A percentile compares a stretch with the other conserved stretches of the same genome.
Conservation (phyloP, 2,113 vertebrate genomes). For the Anas platyrhynchos region DNA sequence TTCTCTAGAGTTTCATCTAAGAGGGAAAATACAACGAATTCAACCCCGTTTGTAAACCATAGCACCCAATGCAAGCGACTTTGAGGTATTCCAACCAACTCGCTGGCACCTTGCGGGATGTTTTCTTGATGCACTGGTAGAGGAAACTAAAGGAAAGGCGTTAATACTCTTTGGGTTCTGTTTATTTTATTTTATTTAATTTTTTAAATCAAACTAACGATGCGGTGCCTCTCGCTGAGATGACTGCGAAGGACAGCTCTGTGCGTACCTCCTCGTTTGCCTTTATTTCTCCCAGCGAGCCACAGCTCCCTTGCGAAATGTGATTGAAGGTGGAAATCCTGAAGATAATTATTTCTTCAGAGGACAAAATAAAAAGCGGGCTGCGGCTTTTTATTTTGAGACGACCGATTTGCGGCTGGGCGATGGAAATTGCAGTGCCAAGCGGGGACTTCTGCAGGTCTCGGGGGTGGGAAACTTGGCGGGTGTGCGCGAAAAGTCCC, state of each 20-base stretch:
- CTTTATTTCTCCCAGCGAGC: background rate
- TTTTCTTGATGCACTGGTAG: background rate
- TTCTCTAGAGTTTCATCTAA: background rate
- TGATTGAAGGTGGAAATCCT: slow-evolving; percentile 16
- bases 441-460: slow-evolving; percentile 3
- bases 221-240: background rate
- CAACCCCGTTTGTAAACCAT: background rate
- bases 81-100: background rate
- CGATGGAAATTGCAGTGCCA: background rate
- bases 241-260: background rate
- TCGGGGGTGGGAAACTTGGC: background rate
- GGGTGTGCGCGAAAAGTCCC: background rate
- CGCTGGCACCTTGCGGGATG: background rate
- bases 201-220: slow-evolving; percentile 3
- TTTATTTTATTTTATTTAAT: background rate
- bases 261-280: background rate
- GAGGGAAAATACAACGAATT: background rate
- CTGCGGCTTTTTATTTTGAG: slow-evolving; percentile 25
- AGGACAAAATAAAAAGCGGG: slow-evolving; percentile 41
- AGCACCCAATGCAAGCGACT: background rate
- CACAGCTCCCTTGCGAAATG: background rate
- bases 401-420: background rate
- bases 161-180: background rate
- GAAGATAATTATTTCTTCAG: slow-evolving; percentile 12
- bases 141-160: background rate